Base-by-base conservation (phyloP, 2,797 vertebrate species). In the Gastrophryne carolinensis region DNA sequence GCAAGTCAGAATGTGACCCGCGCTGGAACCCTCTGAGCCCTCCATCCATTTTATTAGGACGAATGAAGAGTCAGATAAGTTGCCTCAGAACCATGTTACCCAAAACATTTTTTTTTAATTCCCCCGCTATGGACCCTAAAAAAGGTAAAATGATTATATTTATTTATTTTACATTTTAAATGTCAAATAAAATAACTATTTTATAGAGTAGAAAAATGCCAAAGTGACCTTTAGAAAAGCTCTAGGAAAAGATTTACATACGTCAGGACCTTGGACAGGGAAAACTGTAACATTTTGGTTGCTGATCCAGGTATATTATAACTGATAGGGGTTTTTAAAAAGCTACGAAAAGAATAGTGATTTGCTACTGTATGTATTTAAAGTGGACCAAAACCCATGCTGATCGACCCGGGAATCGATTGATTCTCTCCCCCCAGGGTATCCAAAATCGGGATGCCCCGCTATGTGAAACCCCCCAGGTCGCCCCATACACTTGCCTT, bases 1-100 rank as follows among this genome's bases (percentile, higher is more conserved):
- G 39, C 1, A 65, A 44, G 39, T 44, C 39, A 44, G 17, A 49
- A 50, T 41, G 49, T 65, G 41, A 65, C 62, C 62, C 12, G 41
- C 30, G 41, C 39, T 63, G 11, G 9, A 17, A 11, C 19, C 62
- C 62, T 65, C 41, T 21, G 13, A 65, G 34, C 15, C n/a, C n/a
- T 47, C 17, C 24, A 12, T 13, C 11, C 30, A 17, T 17, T 29
- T 50, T 65, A 26, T 24, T 49, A 65, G 15, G 37, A 65, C 24
- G 11, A 65, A 21, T 50, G 39, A 65, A 50, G 29, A 44, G 39
- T 5, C 39, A 15, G 39, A 44, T 44, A 44, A n/a, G 17, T 44
- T n/a, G 39, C 4, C 39, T 5, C 9, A 44, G 41, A 24, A 5
- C 13, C n/a, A 10, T n/a, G 32, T 49, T 30, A 49, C 32, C 30